phyloP scores from a whole-genome alignment of 2,888 invertebrate genomes.

The Eulithis prunata region DNA sequence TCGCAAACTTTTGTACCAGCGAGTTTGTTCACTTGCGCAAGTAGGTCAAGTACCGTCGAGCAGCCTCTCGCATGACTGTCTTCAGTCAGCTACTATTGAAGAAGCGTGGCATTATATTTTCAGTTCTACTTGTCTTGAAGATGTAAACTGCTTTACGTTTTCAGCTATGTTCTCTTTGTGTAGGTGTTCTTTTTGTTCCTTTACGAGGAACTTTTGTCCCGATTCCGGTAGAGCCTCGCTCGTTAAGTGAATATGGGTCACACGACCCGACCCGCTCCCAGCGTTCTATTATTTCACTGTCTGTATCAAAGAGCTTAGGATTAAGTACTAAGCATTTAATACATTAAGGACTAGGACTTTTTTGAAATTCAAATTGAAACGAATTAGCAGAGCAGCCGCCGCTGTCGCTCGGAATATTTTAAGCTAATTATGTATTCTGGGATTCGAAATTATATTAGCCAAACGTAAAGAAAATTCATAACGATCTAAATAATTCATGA shows the following conservation, averaged over 20 bases:
- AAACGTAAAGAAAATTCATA: constrained; percentile 32
- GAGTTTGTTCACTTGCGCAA: constrained; percentile 28
- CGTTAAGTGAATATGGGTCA: constrained; percentile 54
- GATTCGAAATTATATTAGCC: constrained; percentile 27
- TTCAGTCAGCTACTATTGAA: constrained; percentile 37
- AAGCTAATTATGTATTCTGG: constrained; percentile 32
- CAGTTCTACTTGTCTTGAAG: constrained; percentile 3
- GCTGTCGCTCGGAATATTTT: constrained; percentile 30
- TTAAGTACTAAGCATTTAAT: constrained; percentile 9
- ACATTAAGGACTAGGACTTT: constrained; percentile 1
- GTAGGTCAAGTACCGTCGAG: constrained; percentile 39
- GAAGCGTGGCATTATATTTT: constrained; percentile 21
- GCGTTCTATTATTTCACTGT: constrained; percentile 32
- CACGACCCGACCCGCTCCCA: constrained; percentile 47
- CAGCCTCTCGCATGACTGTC: constrained; percentile 27
- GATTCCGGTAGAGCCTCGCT: constrained; percentile 45
- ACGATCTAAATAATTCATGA: constrained; percentile 38
- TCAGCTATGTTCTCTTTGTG: not conserved
- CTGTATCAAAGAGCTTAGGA: constrained; percentile 20
- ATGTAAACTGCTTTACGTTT: not conserved
- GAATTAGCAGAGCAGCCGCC: constrained; percentile 27
- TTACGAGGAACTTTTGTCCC: constrained; percentile 43
- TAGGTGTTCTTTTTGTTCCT: constrained; percentile 20
- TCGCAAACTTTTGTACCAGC: constrained; percentile 11
- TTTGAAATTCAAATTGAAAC: constrained; percentile 28